Evolutionary conservation across 2,888 invertebrate species (phyloP).

Genomic region (Dryadula phaetusa): DNA sequence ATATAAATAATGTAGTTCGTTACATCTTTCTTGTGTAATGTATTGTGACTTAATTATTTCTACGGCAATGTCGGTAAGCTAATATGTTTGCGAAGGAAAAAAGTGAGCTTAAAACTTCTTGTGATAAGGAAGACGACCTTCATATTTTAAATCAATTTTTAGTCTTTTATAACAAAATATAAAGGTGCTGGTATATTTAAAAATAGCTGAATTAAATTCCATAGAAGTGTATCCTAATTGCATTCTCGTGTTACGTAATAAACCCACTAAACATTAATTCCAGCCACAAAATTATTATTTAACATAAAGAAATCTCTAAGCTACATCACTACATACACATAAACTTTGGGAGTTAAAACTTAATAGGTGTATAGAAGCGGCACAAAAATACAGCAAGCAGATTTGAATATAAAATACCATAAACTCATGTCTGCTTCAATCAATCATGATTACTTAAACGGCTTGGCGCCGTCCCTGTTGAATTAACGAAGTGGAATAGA

Average conservation of each 20-base stretch:
- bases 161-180: no score
- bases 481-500: constrained; percentile 40
- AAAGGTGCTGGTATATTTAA: no score
- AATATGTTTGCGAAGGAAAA: no score
- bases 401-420: constrained; percentile 34
- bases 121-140: no score
- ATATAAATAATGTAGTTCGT: no score
- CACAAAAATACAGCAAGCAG: constrained; percentile 56
- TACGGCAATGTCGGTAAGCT: constrained; percentile 77
- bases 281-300: not conserved
- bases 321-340: constrained; percentile 67
- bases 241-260: not conserved
- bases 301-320: not conserved
- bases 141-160: no score
- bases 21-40: no score
- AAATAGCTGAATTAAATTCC: no score
- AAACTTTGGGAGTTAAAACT: constrained; percentile 68
- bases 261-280: not conserved
- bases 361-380: constrained; percentile 76
- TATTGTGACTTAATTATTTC: constrained; percentile 81
- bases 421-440: constrained; percentile 38
- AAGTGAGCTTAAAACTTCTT: no score
- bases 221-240: no score
- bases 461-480: constrained; percentile 36
- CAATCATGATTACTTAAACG: constrained; percentile 43